phyloP scores from a whole-genome alignment of 1,140 invertebrate species.

The Neomicropteryx cornuta region DNA sequence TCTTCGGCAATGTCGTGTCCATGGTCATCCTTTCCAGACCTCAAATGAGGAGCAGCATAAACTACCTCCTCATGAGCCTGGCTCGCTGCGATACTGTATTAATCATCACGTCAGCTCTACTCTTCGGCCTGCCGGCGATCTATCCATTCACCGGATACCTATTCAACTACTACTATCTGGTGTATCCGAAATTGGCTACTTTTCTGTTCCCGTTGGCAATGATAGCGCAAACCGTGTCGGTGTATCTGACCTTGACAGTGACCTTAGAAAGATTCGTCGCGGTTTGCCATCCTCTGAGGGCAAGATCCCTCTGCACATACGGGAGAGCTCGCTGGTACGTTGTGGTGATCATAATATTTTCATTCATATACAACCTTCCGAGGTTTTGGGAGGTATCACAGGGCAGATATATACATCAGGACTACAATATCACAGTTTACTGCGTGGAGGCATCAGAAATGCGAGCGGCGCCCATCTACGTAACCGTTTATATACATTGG shows the following conservation, averaged over 20 bases:
- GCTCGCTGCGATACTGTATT: conserved; percentile 85
- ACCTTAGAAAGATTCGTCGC: conserved; percentile 94
- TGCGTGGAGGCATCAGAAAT: conserved; percentile 58
- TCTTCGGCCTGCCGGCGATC: conserved; percentile 78
- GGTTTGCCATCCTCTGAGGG: conserved; percentile 86
- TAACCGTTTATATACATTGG: conserved; percentile 84
- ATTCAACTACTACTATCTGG: conserved; percentile 65
- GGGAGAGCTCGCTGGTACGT: conserved; percentile 79
- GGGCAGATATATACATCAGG: conserved; percentile 31
- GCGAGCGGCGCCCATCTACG: conserved; percentile 61
- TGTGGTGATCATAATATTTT: conserved; percentile 67
- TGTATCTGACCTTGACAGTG: conserved; percentile 91
- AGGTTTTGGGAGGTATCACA: conserved; percentile 58
- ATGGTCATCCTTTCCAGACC: conserved; percentile 84
- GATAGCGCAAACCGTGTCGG: conserved; percentile 84
- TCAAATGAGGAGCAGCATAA: conserved; percentile 90
- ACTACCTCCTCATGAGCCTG: conserved; percentile 82
- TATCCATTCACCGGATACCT: conserved; percentile 67
- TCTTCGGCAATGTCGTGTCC: conserved; percentile 81
- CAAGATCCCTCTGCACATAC: conserved; percentile 83
- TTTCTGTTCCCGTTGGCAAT: conserved; percentile 79
- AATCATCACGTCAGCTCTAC: conserved; percentile 73
- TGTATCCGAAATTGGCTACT: conserved; percentile 71
- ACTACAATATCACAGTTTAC: conserved; percentile 53
- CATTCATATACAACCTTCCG: conserved; percentile 80